Conservation (phyloP, 2,113 vertebrate species). For the Odocoileus hemionus region DNA sequence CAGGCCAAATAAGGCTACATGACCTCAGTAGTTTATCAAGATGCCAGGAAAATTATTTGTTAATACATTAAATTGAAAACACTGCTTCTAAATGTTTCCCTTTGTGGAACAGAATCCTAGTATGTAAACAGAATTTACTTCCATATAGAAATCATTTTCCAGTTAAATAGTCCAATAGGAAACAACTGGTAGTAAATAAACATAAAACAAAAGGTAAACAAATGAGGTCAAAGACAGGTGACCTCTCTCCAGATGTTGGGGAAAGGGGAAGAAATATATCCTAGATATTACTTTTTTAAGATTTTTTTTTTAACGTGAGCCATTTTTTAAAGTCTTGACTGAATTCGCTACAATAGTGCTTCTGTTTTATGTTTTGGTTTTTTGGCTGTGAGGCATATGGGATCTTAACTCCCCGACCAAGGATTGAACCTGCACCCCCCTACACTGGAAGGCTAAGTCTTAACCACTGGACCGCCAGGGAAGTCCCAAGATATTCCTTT, state of each 20-base stretch:
- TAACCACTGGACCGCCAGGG: not conserved
- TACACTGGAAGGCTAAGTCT: not conserved
- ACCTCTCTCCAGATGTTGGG: not conserved
- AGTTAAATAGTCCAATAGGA: conserved; percentile 32
- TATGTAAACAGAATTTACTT: not conserved
- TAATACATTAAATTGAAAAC: not conserved
- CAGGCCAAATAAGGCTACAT: not conserved
- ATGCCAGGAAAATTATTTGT: not conserved
- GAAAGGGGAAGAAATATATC: fast-evolving
- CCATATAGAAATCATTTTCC: conserved; percentile 1
- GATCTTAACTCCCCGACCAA: not conserved
- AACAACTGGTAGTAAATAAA: not conserved
- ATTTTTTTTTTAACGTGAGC: not conserved
- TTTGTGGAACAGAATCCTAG: not conserved
- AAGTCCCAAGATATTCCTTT: not conserved
- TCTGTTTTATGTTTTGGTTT: not conserved
- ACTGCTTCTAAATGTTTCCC: not conserved
- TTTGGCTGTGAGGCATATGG: not conserved
- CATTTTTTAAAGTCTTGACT: not conserved
- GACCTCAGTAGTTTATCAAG: not conserved
- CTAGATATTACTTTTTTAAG: not conserved
- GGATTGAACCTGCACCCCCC: not conserved
- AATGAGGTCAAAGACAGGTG: not conserved
- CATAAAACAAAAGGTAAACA: conserved; percentile 20
- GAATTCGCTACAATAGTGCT: not conserved